phyloP scores from a whole-genome alignment of 2,113 vertebrate genomes.

The Proterorhinus semilunaris region DNA sequence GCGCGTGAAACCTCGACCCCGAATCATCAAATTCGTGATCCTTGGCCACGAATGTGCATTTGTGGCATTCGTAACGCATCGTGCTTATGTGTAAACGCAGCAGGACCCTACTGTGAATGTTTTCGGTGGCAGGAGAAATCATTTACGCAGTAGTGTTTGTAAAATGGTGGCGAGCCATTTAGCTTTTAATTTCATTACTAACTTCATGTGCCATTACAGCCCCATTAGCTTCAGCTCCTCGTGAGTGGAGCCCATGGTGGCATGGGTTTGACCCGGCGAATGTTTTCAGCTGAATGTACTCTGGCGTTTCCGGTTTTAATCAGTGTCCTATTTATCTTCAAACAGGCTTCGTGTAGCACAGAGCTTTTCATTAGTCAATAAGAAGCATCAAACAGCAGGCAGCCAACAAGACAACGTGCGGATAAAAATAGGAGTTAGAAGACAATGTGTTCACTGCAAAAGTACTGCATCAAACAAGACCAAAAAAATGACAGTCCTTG shows the following conservation, averaged over 20 bases:
- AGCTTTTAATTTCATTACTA: neutral
- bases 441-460: no score
- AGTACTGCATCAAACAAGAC: no score
- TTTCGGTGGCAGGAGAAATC: no score
- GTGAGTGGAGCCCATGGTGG: constrained; percentile 2
- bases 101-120: no score
- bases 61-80: no score
- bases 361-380: constrained; percentile 28
- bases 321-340: constrained; percentile 32
- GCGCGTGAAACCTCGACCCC: no score
- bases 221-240: neutral
- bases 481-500: no score
- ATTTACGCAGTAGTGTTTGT: neutral
- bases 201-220: neutral
- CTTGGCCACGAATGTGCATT: no score
- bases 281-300: constrained; percentile 23
- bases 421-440: neutral
- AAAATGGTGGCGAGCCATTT: neutral
- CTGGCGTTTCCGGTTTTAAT: constrained; percentile 26
- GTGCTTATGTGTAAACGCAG: no score
- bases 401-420: constrained; percentile 13
- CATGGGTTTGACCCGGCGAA: constrained; percentile 14
- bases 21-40: no score
- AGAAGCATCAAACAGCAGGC: neutral
- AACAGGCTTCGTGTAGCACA: constrained; percentile 22